Conservation (phyloP, 2,113 vertebrate genomes). For the Silurus meridionalis region DNA sequence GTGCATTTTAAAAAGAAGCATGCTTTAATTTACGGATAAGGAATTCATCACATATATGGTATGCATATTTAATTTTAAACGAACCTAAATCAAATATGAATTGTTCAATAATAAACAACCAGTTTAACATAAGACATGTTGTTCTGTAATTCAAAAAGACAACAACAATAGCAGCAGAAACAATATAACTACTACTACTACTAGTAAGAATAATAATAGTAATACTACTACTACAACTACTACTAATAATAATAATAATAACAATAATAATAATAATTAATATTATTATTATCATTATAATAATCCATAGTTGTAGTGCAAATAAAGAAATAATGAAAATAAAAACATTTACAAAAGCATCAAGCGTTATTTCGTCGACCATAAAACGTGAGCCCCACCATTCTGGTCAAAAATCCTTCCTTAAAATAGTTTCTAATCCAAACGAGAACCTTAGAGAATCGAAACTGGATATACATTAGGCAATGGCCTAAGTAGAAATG, state of each 20-base stretch:
- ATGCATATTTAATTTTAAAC: background rate
- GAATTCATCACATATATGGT: background rate
- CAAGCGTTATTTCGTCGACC: conserved; percentile 31
- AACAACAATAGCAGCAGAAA: background rate
- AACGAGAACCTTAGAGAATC: conserved; percentile 41
- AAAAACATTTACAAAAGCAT: conserved; percentile 27
- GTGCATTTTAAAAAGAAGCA: background rate
- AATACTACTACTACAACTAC: background rate
- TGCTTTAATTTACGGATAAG: background rate
- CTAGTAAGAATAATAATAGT: background rate
- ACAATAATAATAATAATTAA: conserved; percentile 16
- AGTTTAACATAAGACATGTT: background rate
- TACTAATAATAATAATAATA: conserved; percentile 2
- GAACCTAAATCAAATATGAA: background rate
- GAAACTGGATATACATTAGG: conserved; percentile 43
- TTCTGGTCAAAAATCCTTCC: conserved; percentile 50
- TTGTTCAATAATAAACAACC: background rate
- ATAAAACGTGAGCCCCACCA: conserved; percentile 50
- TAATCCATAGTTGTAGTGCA: background rate
- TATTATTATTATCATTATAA: background rate
- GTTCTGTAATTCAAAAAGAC: background rate
- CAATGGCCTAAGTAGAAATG: conserved; percentile 48
- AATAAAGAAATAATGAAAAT: conserved; percentile 6
- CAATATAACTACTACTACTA: background rate
- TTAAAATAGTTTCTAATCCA: conserved; percentile 50